A percentile compares a stretch with the other conserved stretches of the same genome.
Evolutionary conservation across 2,113 vertebrate genomes (phyloP).

Genomic region (Silurus meridionalis): DNA sequence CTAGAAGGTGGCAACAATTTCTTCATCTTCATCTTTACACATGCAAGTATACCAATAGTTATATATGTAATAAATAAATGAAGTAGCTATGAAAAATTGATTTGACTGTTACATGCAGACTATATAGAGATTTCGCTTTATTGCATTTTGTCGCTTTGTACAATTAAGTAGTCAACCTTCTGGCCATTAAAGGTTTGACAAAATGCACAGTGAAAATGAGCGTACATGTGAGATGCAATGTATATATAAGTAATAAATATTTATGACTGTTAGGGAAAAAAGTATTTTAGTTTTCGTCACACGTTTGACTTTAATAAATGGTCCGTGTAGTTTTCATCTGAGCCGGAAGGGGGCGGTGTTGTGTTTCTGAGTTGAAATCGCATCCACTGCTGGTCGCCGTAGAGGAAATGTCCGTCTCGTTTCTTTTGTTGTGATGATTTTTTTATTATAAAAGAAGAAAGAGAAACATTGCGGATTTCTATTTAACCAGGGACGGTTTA

Average conservation of each 20-base stretch:
- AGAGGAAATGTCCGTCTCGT: conserved; percentile 36
- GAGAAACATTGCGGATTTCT: neutral
- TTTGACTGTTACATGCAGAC: neutral
- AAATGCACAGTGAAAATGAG: too few species aligned
- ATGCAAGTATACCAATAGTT: neutral
- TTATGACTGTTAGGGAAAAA: too few species aligned
- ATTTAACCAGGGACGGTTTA: neutral
- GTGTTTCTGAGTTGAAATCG: neutral
- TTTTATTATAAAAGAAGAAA: conserved; percentile 13
- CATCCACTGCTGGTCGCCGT: neutral
- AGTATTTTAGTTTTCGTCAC: too few species aligned
- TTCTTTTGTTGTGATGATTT: conserved; percentile 52
- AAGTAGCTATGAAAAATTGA: neutral
- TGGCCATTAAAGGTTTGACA: too few species aligned
- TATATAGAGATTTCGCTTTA: neutral
- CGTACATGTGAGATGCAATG: too few species aligned
- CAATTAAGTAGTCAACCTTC: too few species aligned
- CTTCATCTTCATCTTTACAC: neutral
- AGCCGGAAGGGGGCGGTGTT: conserved; percentile 6
- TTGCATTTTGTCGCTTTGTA: too few species aligned
- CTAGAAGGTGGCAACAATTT: neutral
- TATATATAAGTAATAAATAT: too few species aligned
- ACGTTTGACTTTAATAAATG: neutral
- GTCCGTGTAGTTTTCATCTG: neutral
- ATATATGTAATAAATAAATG: neutral